Percentiles rank a stretch among this genome's conserved stretches.
Evolutionary conservation across 2,797 vertebrate species (phyloP).

Genomic region (Okamejei kenojei): DNA sequence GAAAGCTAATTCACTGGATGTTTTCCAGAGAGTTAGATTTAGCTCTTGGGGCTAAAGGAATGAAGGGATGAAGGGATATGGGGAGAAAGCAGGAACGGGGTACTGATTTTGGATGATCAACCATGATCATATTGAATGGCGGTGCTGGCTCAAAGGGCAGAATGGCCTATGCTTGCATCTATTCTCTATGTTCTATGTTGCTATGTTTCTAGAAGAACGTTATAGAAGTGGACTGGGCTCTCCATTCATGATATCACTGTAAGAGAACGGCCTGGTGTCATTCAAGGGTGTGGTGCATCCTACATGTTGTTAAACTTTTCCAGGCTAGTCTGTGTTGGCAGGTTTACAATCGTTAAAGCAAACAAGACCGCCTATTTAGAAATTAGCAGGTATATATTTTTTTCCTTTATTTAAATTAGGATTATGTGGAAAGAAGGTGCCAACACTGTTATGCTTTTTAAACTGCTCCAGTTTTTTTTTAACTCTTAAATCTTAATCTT

Average conservation of each 20-base stretch:
- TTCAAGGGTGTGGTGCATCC: not conserved
- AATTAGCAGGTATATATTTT: not conserved
- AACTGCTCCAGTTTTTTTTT: not conserved
- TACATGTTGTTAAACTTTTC: not conserved
- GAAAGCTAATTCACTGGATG: no score
- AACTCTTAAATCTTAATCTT: not conserved
- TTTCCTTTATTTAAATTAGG: not conserved
- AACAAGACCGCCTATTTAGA: not conserved
- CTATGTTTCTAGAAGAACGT: not conserved
- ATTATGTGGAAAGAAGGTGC: not conserved
- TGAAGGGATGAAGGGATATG: no score
- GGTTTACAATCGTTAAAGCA: slow-evolving; percentile 23
- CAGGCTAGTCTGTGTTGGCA: not conserved
- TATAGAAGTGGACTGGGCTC: not conserved
- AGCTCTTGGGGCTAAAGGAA: no score
- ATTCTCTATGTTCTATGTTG: no score
- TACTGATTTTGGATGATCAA: no score
- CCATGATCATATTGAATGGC: no score
- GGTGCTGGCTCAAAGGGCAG: no score
- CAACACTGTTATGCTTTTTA: not conserved
- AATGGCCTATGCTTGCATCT: no score
- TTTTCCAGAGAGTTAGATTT: no score
- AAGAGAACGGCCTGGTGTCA: not conserved
- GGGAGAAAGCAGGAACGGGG: no score
- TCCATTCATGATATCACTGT: slow-evolving; percentile 14